A percentile compares a stretch with the other conserved stretches of the same genome.
Conservation (phyloP, 2,113 vertebrate genomes). For the Rhadina sibilatrix region DNA sequence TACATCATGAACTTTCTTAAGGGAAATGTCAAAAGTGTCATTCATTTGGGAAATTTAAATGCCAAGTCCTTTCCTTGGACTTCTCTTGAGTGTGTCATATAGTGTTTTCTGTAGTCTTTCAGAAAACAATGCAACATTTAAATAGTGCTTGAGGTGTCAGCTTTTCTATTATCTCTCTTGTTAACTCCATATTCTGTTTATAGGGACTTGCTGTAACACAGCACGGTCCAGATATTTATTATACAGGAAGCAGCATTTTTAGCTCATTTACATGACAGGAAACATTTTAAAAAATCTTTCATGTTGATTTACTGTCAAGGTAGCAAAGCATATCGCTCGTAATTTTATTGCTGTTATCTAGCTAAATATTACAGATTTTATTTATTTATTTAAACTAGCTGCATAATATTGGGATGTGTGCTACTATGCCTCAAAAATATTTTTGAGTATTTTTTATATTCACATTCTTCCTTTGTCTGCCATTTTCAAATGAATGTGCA, state of each 20-base stretch:
- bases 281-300: background rate
- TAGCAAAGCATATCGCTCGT: background rate
- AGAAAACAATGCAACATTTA: background rate
- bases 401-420: background rate
- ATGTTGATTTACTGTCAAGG: background rate
- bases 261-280: background rate
- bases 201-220: background rate
- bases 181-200: background rate
- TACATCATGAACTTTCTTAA: background rate
- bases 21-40: conserved; percentile 27
- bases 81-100: background rate
- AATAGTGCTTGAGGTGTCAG: background rate
- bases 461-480: background rate
- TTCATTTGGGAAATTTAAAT: conserved; percentile 36
- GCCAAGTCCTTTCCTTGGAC: background rate
- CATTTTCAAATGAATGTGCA: background rate
- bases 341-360: background rate
- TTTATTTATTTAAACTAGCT: background rate
- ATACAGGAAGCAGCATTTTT: background rate
- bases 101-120: background rate
- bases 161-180: background rate
- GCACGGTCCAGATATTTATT: background rate
- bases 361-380: background rate
- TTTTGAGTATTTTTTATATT: background rate
- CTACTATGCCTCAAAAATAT: background rate